Evolutionary conservation across 2,797 vertebrate genomes (phyloP), one percentile per base, ranked within the genome.

Genomic region (Caiman crocodilus): DNA sequence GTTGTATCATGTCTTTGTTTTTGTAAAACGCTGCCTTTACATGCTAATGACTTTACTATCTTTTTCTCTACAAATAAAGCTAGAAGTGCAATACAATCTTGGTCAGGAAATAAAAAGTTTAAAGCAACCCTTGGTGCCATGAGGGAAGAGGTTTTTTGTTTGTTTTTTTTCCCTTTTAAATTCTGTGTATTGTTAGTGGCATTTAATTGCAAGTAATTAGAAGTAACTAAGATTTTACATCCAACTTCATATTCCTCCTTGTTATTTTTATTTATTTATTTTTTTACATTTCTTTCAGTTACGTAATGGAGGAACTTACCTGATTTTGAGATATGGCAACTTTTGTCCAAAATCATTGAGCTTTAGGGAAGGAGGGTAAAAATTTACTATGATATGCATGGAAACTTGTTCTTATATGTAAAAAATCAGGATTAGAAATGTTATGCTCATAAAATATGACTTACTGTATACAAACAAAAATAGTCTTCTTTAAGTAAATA

Each of bases 251-350:
- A 32, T 42, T 50, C 50, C 25, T 63, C 18, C 25, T 28, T n/a
- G 28, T 50, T 50, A 10, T 50, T 50, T 11, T 50, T 10, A 3
- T 50, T 42, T 42, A 2, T 42, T 42, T 23, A 28, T 63, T 80
- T n/a, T 76, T 82, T 18, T 77, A 3, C 83, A 75, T 88, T 76
- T 75, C 79, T 20, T 23, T 89, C 1, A 13, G 87, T 83, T 96
- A 10, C 10, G 0, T 4, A 82, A 50, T 25, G 55, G 35, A 13
- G 69, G 65, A 56, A 63, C 65, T 82, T 79, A 9, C 2, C 7
- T 91, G 65, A 32, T 74, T 76, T 3, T 65, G 74, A 89, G 76
- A 42, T 87, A 25, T 25, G 17, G 25, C 14, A 32, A 61, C 63
- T 61, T 10, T 5, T 80, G 25, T 50, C 60, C 77, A 50, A 76